A percentile compares a stretch with the other conserved stretches of the same genome.
phyloP scores from a whole-genome alignment of 2,113 vertebrate genomes.

The Solenodon paradoxus region DNA sequence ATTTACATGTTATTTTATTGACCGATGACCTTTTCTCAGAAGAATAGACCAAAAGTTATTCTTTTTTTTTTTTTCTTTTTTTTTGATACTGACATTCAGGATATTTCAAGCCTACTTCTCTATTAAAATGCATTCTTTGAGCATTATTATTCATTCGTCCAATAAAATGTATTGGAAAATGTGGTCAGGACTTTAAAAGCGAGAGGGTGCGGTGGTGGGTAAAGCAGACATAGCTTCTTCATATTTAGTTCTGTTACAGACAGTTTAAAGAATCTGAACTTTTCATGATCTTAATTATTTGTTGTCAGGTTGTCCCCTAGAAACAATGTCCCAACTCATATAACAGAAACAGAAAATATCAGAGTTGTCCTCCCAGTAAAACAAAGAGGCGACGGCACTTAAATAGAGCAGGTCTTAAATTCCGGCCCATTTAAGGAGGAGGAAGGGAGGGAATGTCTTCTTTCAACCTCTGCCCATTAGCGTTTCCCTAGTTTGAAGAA shows the following conservation, averaged over 20 bases:
- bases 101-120: not conserved
- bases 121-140: not conserved
- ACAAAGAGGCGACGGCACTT: not conserved
- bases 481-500: too few relatives aligned
- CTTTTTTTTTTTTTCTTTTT: not conserved
- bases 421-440: not conserved
- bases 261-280: not conserved
- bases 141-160: not conserved
- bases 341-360: not conserved
- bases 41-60: not conserved
- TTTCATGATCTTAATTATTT: not conserved
- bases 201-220: not conserved
- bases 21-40: not conserved
- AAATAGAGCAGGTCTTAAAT: not conserved
- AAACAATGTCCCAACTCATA: not conserved
- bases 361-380: not conserved
- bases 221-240: not conserved
- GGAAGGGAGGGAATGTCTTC: not conserved
- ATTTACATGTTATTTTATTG: not conserved
- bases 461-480: too few relatives aligned
- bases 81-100: not conserved
- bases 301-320: not conserved
- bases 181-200: not conserved
- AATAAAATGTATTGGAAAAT: not conserved
- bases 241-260: not conserved